Base-by-base conservation (phyloP, 2,113 vertebrate genomes). In the Syngnathus floridae region DNA sequence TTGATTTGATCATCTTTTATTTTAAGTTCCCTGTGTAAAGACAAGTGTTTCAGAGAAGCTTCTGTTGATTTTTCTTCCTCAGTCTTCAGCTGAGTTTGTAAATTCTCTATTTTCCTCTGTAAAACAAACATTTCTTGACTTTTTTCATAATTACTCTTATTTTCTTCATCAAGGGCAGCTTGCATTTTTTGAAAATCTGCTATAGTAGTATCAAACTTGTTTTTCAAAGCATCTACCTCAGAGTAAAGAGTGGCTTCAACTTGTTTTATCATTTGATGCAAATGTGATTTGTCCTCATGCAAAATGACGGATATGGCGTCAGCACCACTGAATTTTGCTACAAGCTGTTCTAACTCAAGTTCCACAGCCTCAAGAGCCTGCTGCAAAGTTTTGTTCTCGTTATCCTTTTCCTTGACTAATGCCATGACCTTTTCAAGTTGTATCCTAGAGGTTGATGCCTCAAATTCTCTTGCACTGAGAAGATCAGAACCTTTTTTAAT, bases 381-480 rank as follows among this genome's bases (percentile, higher is more conserved):
- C 4, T 84, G 86, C 65, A 93, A 74, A 13, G 51, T 26, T 8
- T 61, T 54, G 64, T 84, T 82, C 75, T 90, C 86, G 2, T 57
- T 26, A 48, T 93, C 91, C 82, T 92, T 91, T 41, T 86, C 89
- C 73, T 88, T 80, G 76, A 93, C 52, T 4, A 82, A 71, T 6
- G 72, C 58, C 57, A 93, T 65, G 16, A 93, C 73, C 41, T 88
- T 86, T 78, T 94, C 87, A 21, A 93, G 75, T 51, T 91, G 87
- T 63, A 73, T 65, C 80, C 86, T 89, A 79, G 81, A 89, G 38
- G 85, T 77, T 0, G 74, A 81, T 11, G 81, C 82, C 70, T 88
- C 78, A 11, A 64, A 12, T 75, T 84, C 75, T 73, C 87, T 84
- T 16, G 88, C 87, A 56, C 83, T 86, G 63, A 91, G 73, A 2